Evolutionary conservation across 2,797 vertebrate genomes (phyloP).

Genomic region (Siniperca scherzeri): DNA sequence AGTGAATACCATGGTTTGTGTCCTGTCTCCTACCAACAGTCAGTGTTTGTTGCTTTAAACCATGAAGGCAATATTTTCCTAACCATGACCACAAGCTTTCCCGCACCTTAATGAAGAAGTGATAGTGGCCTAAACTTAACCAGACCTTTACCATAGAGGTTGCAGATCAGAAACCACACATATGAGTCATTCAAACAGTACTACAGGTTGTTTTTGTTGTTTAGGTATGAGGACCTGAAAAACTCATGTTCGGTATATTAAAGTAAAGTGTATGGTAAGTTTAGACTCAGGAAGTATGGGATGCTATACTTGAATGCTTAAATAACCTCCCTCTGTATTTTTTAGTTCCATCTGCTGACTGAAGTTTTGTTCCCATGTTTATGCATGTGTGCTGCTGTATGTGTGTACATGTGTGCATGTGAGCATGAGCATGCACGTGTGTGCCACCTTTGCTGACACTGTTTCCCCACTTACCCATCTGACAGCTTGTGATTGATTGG

Average conservation of each 20-base stretch:
- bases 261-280: neutral
- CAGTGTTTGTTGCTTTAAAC: neutral
- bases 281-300: neutral
- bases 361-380: slow-evolving; percentile 10
- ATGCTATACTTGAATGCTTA: neutral
- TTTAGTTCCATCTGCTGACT: neutral
- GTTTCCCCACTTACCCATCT: slow-evolving; percentile 75
- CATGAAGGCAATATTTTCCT: neutral
- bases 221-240: neutral
- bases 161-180: neutral
- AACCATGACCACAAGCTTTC: neutral
- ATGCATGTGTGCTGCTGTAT: neutral
- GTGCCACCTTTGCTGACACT: slow-evolving; percentile 73
- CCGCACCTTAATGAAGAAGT: neutral
- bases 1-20: neutral
- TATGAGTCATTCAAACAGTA: neutral
- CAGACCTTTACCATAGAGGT: too few relatives aligned
- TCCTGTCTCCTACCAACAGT: neutral
- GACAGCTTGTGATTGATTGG: slow-evolving; percentile 80
- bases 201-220: neutral
- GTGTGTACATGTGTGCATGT: neutral
- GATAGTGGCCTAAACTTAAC: too few relatives aligned
- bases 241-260: neutral
- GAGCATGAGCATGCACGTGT: neutral
- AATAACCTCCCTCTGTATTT: slow-evolving; percentile 14